phyloP scores from a whole-genome alignment of 1,140 invertebrate genomes.

The Penaeus vannamei region DNA sequence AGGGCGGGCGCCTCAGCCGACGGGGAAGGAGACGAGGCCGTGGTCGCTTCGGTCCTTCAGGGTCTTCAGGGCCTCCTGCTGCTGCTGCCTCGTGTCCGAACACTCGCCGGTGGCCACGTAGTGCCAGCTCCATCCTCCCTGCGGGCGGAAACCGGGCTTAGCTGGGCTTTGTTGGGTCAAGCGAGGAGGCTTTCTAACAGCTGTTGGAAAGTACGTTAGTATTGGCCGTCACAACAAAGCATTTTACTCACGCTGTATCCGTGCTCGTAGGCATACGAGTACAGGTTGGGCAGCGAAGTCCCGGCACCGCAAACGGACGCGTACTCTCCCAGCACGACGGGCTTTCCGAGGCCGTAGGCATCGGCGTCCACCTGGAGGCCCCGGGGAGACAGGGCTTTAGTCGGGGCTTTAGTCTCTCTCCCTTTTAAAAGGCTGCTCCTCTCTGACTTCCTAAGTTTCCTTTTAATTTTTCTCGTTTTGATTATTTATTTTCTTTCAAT shows the following conservation, averaged over 20 bases:
- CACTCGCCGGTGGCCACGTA: slow-evolving; percentile 70
- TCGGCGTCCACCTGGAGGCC: slow-evolving; percentile 68
- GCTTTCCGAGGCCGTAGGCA: slow-evolving; percentile 71
- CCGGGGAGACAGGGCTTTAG: no score
- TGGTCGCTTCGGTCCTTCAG: slow-evolving; percentile 58
- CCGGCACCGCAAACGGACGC: slow-evolving; percentile 69
- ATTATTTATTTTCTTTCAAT: no score
- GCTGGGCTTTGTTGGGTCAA: not conserved
- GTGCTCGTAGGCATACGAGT: slow-evolving; percentile 70
- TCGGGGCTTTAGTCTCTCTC: no score
- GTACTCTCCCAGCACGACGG: slow-evolving; percentile 73
- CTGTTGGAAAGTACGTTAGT: not conserved
- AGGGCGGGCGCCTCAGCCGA: not conserved
- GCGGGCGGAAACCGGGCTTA: not conserved
- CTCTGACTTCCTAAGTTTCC: no score
- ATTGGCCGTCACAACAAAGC: no score
- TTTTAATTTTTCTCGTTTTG: no score
- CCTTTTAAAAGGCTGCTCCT: no score
- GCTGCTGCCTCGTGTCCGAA: slow-evolving; percentile 68
- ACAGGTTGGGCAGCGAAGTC: slow-evolving; percentile 69
- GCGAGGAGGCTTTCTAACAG: not conserved
- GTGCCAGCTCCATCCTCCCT: slow-evolving; percentile 71
- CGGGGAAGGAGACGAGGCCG: slow-evolving; percentile 50
- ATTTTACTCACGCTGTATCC: slow-evolving; percentile 70
- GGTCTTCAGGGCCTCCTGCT: slow-evolving; percentile 68